Base-by-base conservation (phyloP, 1,140 invertebrate species). In the Wiebesia pumilae region DNA sequence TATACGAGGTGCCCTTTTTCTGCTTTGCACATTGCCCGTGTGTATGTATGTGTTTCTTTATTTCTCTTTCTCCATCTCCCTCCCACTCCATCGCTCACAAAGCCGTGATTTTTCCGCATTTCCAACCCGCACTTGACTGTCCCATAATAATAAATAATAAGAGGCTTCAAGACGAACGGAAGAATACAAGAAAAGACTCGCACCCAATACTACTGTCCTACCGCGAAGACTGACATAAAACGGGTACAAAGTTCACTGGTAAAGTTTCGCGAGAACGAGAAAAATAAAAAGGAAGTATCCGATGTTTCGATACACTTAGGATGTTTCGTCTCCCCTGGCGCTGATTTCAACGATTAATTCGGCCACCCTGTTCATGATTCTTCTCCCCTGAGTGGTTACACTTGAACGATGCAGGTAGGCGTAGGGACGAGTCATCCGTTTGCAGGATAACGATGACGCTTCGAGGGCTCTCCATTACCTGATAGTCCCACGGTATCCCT, bases 21-120 rank as follows among this genome's bases (percentile, higher is more conserved):
- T 88, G 87, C 83, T 83, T 92, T 92, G 91, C 92, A 92, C 92
- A 84, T 92, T 92, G 91, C 91, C 92, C 92, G 86, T 90, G 83
- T 71, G 71, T 79, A 43, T 86, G 51, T 65, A 73, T 81, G 84
- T 78, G 19, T 80, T n/a, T 71, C 3, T 54, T 21, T 78, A 16
- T 16, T 78, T 78, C 9, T n/a, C 21, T 9, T n/a, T 51, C 16
- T 51, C n/a, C 4, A 30, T 19, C 16, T 43, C 67, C 21, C 19
- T 43, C 19, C 7, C 12, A 35, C 7, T n/a, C 9, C 21, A 27
- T 75, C 75, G 27, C 38, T 47, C 7, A 7, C 38, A 24, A 14
- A 78, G 40, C 21, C 43, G 27, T 47, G 12, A 14, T 14, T 79
- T 54, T 35, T 38, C 7, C 14, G 30, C 47, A 10, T 78, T 35